A percentile compares a stretch with the other conserved stretches of the same genome.
Evolutionary conservation across 2,797 vertebrate genomes (phyloP).

Genomic region (Syngnathus rostellatus): DNA sequence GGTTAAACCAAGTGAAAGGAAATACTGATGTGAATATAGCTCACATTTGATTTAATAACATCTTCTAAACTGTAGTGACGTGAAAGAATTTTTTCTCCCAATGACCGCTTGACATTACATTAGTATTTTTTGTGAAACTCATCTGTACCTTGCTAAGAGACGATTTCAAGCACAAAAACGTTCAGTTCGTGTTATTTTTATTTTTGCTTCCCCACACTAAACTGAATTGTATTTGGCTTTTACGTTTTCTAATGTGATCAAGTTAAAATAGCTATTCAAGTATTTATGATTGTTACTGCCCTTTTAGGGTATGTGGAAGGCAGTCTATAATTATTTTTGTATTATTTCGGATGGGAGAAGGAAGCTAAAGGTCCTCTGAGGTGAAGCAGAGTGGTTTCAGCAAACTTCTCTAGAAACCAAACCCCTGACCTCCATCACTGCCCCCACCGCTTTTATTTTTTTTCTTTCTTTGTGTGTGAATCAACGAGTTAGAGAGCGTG

Average conservation of each 20-base stretch:
- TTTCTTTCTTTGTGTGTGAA: background rate
- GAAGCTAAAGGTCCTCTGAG: slow-evolving; percentile 28
- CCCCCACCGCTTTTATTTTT: slow-evolving; percentile 12
- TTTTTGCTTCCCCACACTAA: background rate
- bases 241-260: background rate
- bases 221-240: background rate
- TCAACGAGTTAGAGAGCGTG: background rate
- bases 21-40: background rate
- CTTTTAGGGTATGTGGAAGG: background rate
- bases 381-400: slow-evolving; percentile 36
- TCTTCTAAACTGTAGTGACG: background rate
- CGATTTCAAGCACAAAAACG: background rate
- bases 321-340: background rate
- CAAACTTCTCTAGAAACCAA: slow-evolving; percentile 31
- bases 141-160: background rate
- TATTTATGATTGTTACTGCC: background rate
- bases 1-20: slow-evolving; percentile 14
- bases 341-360: slow-evolving; percentile 14
- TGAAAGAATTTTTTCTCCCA: background rate
- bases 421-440: slow-evolving; percentile 21
- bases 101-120: background rate
- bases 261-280: background rate
- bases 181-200: background rate
- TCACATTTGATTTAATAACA: background rate
- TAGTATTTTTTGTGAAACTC: background rate